Conservation (phyloP, 2,113 vertebrate genomes). For the Halcyon senegalensis region DNA sequence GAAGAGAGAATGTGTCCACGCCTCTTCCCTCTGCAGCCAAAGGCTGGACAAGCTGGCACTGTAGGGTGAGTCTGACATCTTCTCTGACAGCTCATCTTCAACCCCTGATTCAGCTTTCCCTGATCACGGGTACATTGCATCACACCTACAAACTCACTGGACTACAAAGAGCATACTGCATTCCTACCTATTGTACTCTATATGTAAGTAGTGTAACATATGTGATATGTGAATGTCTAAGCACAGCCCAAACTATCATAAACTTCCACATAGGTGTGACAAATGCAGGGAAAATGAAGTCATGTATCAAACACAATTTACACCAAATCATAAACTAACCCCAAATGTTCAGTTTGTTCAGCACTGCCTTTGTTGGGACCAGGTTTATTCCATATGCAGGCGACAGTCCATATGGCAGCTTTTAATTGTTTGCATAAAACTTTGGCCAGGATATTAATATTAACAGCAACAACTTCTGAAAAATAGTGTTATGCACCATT, state of each 20-base stretch:
- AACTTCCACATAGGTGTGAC: background rate
- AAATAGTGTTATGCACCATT: background rate
- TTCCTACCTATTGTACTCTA: background rate
- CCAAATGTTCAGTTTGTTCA: background rate
- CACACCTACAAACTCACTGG: background rate
- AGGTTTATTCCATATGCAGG: background rate
- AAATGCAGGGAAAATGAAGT: background rate
- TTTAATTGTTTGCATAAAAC: background rate
- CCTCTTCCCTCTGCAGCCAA: background rate
- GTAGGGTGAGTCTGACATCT: background rate
- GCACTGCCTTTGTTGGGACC: background rate
- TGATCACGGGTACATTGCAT: background rate
- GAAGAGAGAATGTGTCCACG: background rate
- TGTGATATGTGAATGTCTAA: background rate
- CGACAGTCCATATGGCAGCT: background rate
- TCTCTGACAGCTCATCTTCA: slow-evolving; percentile 1
- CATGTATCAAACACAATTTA: background rate
- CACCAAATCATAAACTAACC: background rate
- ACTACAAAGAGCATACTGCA: background rate
- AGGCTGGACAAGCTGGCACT: background rate
- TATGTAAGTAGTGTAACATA: background rate
- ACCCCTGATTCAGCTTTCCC: background rate
- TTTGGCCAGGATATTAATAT: background rate
- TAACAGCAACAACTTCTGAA: background rate
- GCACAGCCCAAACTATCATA: background rate